phyloP scores from a whole-genome alignment of 2,797 vertebrate species.

The Muraenolepis orangiensis region DNA sequence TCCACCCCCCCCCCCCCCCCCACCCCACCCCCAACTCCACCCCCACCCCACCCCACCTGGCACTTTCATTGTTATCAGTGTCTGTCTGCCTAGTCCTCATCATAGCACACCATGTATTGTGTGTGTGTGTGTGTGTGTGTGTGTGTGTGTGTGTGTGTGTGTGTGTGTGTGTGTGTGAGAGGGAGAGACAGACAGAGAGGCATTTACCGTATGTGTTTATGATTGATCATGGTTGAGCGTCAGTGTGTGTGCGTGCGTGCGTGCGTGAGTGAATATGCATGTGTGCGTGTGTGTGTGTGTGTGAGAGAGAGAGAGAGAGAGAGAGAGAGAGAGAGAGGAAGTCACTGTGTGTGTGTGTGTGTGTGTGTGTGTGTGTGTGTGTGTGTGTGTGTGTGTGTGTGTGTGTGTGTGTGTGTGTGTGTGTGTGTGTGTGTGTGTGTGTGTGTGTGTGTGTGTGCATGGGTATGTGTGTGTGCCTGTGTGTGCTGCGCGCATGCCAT shows the following conservation, averaged over 20 bases:
- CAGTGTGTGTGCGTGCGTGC: neutral
- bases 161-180: slow-evolving; percentile 1
- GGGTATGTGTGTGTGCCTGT: neutral
- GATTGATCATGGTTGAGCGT: neutral
- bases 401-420: neutral
- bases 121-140: slow-evolving; percentile 10
- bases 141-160: slow-evolving; percentile 2
- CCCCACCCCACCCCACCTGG: too few relatives aligned
- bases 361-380: neutral
- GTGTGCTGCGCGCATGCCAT: neutral
- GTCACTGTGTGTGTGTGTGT: neutral
- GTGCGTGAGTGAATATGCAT: neutral
- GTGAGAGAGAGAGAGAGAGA: neutral
- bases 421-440: neutral
- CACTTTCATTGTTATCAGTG: slow-evolving; percentile 64
- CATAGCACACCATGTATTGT: slow-evolving; percentile 57
- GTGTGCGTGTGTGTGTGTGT: neutral
- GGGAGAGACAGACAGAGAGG: neutral
- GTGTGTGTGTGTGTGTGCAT: neutral
- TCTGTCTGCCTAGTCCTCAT: slow-evolving; percentile 58
- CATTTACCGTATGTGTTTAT: neutral
- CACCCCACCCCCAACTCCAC: too few relatives aligned
- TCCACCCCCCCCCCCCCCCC: too few relatives aligned
- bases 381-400: neutral
- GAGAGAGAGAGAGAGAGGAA: neutral